A percentile compares a stretch with the other conserved stretches of the same genome.
Conservation (phyloP, 2,797 vertebrate species). For the Scolopax rusticola region DNA sequence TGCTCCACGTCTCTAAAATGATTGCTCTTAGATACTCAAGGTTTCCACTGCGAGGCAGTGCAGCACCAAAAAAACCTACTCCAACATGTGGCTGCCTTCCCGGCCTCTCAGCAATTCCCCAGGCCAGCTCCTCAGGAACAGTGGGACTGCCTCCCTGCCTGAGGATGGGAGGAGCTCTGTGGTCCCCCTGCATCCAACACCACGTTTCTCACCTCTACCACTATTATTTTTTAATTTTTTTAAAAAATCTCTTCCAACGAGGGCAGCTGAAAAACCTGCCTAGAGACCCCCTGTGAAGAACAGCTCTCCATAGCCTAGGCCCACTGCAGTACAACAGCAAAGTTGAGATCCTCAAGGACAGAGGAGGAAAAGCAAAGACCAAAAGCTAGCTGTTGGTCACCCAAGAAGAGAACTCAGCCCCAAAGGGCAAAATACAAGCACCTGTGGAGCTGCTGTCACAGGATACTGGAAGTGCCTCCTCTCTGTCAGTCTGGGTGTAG, state of each 20-base stretch:
- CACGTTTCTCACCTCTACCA: not conserved
- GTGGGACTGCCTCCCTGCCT: not conserved
- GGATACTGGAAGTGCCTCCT: not conserved
- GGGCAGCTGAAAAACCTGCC: not conserved
- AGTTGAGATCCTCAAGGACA: not conserved
- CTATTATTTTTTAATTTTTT: not conserved
- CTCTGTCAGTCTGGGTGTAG: not conserved
- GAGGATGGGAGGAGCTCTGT: rapidly evolving
- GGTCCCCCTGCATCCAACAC: not conserved
- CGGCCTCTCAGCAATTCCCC: not conserved
- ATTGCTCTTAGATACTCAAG: not conserved
- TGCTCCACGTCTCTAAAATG: not conserved
- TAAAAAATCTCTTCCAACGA: not conserved
- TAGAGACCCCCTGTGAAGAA: not conserved
- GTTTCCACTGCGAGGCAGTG: conserved; percentile 36
- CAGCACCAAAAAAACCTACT: not conserved
- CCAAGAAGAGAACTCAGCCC: not conserved
- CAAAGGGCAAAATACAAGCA: not conserved
- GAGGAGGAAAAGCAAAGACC: not conserved
- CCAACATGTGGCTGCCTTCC: rapidly evolving
- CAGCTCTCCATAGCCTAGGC: not conserved
- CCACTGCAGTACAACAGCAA: rapidly evolving
- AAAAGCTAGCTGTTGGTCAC: not conserved
- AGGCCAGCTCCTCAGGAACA: not conserved
- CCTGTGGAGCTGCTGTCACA: not conserved